phyloP scores from a whole-genome alignment of 2,888 invertebrate genomes.

The Spilosoma lubricipeda region DNA sequence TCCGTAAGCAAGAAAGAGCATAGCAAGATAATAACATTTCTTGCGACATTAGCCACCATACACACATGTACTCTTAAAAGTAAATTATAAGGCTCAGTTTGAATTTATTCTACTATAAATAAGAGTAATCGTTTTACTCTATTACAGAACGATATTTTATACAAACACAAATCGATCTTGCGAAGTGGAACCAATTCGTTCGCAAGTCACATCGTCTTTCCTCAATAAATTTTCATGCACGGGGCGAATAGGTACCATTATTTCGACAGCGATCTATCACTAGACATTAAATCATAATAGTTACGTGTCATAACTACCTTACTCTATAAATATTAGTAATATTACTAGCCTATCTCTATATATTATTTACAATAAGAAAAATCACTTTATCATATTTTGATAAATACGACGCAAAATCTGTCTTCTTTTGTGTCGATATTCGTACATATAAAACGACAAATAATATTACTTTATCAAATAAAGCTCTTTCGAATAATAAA shows the following conservation, averaged over 20 bases:
- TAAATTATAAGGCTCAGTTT: neutral
- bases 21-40: neutral
- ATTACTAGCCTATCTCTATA: constrained; percentile 32
- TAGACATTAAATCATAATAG: constrained; percentile 29
- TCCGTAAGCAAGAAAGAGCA: neutral
- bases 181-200: constrained; percentile 32
- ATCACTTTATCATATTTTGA: constrained; percentile 36
- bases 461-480: neutral
- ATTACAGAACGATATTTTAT: constrained; percentile 40
- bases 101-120: neutral
- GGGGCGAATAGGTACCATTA: constrained; percentile 31
- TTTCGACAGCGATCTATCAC: constrained; percentile 44
- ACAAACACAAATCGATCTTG: constrained; percentile 39
- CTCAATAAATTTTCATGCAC: constrained; percentile 44
- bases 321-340: constrained; percentile 25
- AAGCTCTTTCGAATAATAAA: neutral
- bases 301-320: constrained; percentile 30
- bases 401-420: constrained; percentile 27
- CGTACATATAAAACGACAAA: neutral
- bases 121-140: constrained; percentile 29
- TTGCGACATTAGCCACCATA: neutral
- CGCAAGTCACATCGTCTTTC: constrained; percentile 40
- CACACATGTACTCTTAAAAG: neutral
- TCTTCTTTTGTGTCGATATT: constrained; percentile 24
- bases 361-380: constrained; percentile 28